phyloP scores from a whole-genome alignment of 2,888 invertebrate species.

The Epistrophe grossulariae region DNA sequence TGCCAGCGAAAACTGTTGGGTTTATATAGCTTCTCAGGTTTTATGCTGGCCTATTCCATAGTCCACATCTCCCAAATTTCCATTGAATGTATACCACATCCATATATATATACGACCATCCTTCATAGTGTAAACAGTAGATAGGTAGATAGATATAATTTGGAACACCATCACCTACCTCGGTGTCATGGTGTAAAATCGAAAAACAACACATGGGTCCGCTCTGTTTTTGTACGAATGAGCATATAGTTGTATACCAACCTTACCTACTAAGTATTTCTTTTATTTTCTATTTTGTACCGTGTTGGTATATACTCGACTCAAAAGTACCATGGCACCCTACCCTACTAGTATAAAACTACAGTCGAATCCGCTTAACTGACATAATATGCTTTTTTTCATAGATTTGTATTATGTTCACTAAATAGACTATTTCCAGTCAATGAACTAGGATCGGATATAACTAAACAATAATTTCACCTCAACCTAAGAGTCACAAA shows the following conservation, averaged over 20 bases:
- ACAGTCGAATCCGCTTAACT: not conserved
- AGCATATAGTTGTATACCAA: not conserved
- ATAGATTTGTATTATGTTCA: too few species aligned
- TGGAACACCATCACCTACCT: conserved; percentile 52
- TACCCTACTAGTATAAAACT: conserved; percentile 14
- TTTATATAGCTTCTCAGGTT: conserved; percentile 27
- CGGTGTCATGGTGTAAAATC: conserved; percentile 53
- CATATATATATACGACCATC: conserved; percentile 55
- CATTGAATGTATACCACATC: conserved; percentile 62
- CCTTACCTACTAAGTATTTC: not conserved
- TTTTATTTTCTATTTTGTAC: conserved; percentile 11
- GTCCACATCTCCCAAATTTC: conserved; percentile 67
- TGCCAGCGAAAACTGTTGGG: not conserved
- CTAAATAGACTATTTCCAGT: too few species aligned
- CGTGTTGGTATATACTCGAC: not conserved
- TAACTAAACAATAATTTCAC: not conserved
- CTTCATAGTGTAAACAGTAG: conserved; percentile 54
- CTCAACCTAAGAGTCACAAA: too few species aligned
- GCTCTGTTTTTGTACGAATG: conserved; percentile 4
- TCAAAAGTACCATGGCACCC: conserved; percentile 9
- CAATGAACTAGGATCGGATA: not conserved
- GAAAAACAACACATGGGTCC: conserved; percentile 43
- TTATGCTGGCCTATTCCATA: conserved; percentile 69
- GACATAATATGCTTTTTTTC: not conserved
- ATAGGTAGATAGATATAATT: conserved; percentile 2